Base-by-base conservation (phyloP, 2,113 vertebrate genomes). In the Rhinogobius similis region DNA sequence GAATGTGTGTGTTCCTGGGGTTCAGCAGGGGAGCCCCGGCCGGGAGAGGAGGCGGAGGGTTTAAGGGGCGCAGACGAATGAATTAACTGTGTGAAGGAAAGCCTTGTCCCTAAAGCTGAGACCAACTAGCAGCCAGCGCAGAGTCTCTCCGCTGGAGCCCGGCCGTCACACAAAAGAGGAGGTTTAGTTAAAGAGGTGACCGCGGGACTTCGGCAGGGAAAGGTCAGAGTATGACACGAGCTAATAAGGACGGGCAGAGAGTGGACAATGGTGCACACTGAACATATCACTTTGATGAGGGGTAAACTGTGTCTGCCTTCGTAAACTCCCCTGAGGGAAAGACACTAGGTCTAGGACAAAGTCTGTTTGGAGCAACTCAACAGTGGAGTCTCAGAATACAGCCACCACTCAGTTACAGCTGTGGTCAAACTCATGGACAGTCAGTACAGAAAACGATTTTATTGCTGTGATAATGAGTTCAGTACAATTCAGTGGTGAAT, bases 41-140 rank as follows among this genome's bases (percentile, higher is more conserved):
- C 56, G 39, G 62, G 32, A 26, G 53, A 61, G 76, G 66, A 52
- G 79, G 78, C 75, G 71, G 62, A 41, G 36, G 36, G 59, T 43
- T 24, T 67, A 72, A 26, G 76, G 69, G 56, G 9, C 62, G 67
- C 77, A 82, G 83, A 79, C 66, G 56, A 84, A 88, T 83, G 84
- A 87, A 89, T 88, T 83, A 86, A 75, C 74, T 59, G 78, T 86
- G 79, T 85, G 86, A 89, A 91, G 84, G 86, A 75, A 63, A 84
- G 84, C 82, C 86, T 87, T 86, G 88, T 91, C 73, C 77, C 72
- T 39, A 39, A 58, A 77, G 82, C 86, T 82, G 66, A 55, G 66
- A 76, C 78, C 75, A 26, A 38, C 67, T 32, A 70, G 29, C 39
- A 62, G 72, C 79, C 76, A 77, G 41, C 59, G 65, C 68, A 77